Conservation (phyloP, 2,113 vertebrate species). For the Ptilonorhynchus violaceus region DNA sequence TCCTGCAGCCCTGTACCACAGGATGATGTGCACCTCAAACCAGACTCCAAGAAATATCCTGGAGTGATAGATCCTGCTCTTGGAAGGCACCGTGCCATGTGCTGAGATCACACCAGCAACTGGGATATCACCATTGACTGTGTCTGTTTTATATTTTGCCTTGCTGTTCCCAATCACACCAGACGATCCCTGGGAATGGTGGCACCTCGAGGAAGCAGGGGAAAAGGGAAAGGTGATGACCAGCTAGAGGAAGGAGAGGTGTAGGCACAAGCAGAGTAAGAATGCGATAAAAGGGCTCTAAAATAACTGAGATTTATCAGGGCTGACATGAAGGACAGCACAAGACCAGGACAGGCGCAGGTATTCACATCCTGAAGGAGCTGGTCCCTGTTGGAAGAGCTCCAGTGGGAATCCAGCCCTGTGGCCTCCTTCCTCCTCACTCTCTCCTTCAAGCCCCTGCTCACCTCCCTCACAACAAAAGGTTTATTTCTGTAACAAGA, state of each 20-base stretch:
- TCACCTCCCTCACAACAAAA: neutral
- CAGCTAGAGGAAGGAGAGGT: neutral
- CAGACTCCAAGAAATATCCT: neutral
- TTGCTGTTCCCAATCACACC: fast-evolving
- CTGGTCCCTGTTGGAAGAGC: neutral
- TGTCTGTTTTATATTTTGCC: neutral
- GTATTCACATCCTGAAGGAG: neutral
- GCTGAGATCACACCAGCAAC: neutral
- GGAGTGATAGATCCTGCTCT: neutral
- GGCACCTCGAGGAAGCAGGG: neutral
- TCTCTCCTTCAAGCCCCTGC: neutral
- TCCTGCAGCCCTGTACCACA: neutral
- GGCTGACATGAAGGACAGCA: neutral
- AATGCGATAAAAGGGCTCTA: neutral
- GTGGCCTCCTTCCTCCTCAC: neutral
- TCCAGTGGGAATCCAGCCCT: neutral
- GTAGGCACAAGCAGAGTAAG: neutral
- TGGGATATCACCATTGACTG: fast-evolving
- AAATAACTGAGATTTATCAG: neutral
- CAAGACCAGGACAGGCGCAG: neutral
- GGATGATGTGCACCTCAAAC: neutral
- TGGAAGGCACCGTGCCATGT: neutral
- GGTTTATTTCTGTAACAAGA: slow-evolving; percentile 32
- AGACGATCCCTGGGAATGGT: neutral
- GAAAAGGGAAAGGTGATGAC: neutral